A percentile compares a stretch with the other conserved stretches of the same genome.
Conservation (phyloP, 2,113 vertebrate genomes). For the Thryonomys swinderianus region DNA sequence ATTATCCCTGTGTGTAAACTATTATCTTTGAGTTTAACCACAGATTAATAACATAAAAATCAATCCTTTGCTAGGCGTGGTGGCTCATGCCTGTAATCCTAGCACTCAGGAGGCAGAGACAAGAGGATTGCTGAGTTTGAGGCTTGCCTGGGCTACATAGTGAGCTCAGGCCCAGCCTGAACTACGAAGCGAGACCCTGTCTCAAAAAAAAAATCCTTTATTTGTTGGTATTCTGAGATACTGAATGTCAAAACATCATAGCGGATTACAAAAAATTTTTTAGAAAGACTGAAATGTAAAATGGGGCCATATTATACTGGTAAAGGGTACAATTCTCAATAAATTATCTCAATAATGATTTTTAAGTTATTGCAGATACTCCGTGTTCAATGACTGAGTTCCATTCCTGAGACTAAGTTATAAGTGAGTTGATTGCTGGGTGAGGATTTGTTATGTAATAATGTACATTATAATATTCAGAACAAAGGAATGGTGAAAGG, state of each 20-base stretch:
- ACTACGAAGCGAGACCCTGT: no score
- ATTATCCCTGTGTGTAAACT: background rate
- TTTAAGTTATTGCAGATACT: background rate
- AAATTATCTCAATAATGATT: background rate
- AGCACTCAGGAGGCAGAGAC: no score
- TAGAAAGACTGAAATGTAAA: background rate
- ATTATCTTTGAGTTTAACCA: background rate
- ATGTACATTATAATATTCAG: background rate
- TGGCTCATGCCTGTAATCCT: no score
- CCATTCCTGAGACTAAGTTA: background rate
- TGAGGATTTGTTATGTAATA: background rate
- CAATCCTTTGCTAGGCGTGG: no score
- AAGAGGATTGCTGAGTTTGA: no score
- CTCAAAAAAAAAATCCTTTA: background rate
- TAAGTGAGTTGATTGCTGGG: background rate
- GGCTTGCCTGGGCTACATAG: no score
- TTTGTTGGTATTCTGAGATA: background rate
- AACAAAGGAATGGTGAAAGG: background rate
- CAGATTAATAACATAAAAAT: conserved; percentile 12
- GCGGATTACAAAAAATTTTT: background rate
- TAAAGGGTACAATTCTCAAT: background rate
- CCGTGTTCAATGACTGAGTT: background rate
- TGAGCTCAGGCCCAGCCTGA: no score
- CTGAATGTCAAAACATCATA: background rate
- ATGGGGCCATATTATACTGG: background rate